A percentile compares a stretch with the other conserved stretches of the same genome.
Evolutionary conservation across 2,113 vertebrate species (phyloP).

Genomic region (Carollia perspicillata): DNA sequence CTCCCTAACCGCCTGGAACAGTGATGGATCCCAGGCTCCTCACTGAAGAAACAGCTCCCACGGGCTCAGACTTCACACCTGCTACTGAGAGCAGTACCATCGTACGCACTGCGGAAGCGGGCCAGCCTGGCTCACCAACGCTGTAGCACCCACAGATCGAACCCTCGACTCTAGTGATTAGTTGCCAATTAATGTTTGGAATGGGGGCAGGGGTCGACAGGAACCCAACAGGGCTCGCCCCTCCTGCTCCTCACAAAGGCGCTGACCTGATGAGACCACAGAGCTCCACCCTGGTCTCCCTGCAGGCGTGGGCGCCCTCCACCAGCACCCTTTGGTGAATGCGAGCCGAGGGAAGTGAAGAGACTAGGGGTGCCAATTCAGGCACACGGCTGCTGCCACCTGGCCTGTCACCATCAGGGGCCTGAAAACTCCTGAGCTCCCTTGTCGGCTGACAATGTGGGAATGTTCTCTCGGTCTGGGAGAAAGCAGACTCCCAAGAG

Average conservation of each 20-base stretch:
- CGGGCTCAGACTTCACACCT: conserved; percentile 54
- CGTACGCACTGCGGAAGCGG: neutral
- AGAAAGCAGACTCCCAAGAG: neutral
- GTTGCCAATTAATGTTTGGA: neutral
- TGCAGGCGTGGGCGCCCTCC: rapidly evolving
- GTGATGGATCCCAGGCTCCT: conserved; percentile 67
- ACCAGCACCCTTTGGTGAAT: rapidly evolving
- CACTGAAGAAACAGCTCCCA: conserved; percentile 64
- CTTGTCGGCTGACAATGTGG: neutral
- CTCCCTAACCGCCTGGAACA: conserved; percentile 55
- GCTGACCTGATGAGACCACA: neutral
- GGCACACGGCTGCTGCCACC: neutral
- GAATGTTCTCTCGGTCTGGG: neutral
- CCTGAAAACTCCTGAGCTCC: neutral
- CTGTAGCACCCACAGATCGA: neutral
- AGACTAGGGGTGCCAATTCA: no score
- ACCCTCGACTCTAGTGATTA: neutral
- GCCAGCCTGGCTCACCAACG: conserved; percentile 31
- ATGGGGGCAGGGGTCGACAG: neutral
- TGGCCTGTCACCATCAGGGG: neutral
- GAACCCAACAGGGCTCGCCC: neutral
- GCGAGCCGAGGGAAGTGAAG: neutral
- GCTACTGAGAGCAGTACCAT: neutral
- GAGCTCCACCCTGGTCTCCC: neutral
- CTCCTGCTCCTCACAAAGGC: neutral